Percentiles rank a stretch among this genome's conserved stretches.
Conservation (phyloP, 2,797 vertebrate species). For the Enteromius unitaeniatus region DNA sequence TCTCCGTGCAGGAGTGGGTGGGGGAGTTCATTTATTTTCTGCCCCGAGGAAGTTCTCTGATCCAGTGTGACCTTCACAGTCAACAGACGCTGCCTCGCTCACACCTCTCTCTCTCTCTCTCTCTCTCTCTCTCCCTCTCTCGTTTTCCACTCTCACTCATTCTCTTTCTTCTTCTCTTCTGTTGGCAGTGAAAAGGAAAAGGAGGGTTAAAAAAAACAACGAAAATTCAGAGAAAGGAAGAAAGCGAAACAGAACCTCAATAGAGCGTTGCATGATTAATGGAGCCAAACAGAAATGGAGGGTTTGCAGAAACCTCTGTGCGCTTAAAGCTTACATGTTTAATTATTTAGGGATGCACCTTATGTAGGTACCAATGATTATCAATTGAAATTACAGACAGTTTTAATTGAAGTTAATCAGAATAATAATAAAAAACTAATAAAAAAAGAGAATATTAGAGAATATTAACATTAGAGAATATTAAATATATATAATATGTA, state of each 20-base stretch:
- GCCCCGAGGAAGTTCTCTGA: slow-evolving; percentile 98
- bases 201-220: slow-evolving; percentile 46
- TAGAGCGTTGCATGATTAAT: slow-evolving; percentile 8
- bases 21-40: slow-evolving; percentile 99
- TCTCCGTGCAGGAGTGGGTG: slow-evolving; percentile 51
- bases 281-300: not conserved
- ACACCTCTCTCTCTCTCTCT: slow-evolving; percentile 70
- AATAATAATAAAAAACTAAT: too few relatives aligned
- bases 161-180: slow-evolving; percentile 37
- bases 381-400: not conserved
- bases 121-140: slow-evolving; percentile 7
- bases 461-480: too few relatives aligned
- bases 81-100: slow-evolving; percentile 76
- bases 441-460: not conserved
- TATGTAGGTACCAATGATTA: not conserved
- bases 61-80: slow-evolving; percentile 98
- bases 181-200: slow-evolving; percentile 64
- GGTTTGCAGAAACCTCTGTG: slow-evolving; percentile 2
- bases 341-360: not conserved
- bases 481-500: not conserved
- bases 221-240: slow-evolving; percentile 52
- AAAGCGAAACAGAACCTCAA: slow-evolving; percentile 61
- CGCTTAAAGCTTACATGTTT: not conserved
- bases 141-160: slow-evolving; percentile 35
- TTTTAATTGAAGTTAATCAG: not conserved